Evolutionary conservation across 2,113 vertebrate genomes (phyloP), one percentile per base, ranked within the genome.

Genomic region (Dermatemys mawii): DNA sequence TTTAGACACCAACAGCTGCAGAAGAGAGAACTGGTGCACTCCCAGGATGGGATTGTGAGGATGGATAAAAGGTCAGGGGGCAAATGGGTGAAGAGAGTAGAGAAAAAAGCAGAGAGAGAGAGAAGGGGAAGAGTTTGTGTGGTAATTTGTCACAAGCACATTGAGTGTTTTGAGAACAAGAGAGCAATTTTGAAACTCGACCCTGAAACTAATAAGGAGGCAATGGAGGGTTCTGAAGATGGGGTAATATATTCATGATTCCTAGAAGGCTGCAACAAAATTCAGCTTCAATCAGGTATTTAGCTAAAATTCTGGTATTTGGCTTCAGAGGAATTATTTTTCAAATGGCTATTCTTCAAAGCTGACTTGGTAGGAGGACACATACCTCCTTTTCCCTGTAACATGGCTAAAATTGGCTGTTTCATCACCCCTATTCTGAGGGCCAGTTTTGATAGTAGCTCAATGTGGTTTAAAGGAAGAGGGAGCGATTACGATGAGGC

Each of bases 191-290:
- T n/a, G 48, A 79, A 79, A 51, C 78, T 44, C 44, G 49, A 29
- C 38, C 38, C 44, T 41, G 44, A 55, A 80, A 0, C 4, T 54
- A 63, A 6, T 38, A 6, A 49, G 48, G 82, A 46, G 11, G 19
- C 49, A 19, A 32, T 19, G 78, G n/a, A 85, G 17, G 82, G n/a
- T 38, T 78, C 0, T 16, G 89, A 83, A 12, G 63, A 24, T 1
- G 12, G 1, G 2, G 13, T 46, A 44, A 55, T 19, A 38, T 2
- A 13, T 70, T 1, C 79, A 7, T 1, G 29, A 12, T 70, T 49
- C 60, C 88, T 78, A 46, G 19, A 11, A 19, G 54, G 57, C 79
- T 76, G 35, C 3, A 5, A 54, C 6, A 48, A 55, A 78, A 32
- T 26, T 14, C 8, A 32, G 82, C 73, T 78, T 11, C 79, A 32